phyloP scores from a whole-genome alignment of 2,888 invertebrate genomes.

The Andrena hattorfiana region DNA sequence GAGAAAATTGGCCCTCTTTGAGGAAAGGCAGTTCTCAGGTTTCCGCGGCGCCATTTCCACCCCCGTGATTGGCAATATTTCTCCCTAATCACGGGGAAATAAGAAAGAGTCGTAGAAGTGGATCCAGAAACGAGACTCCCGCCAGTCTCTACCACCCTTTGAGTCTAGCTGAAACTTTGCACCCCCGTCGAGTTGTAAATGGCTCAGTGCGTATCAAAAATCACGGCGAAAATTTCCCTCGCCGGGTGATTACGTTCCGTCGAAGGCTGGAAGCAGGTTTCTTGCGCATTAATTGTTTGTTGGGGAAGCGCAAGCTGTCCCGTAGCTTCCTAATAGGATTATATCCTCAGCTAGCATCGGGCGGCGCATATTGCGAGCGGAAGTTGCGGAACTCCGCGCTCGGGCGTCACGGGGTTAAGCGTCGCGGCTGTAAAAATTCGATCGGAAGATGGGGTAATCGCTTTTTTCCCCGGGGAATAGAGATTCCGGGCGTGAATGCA shows the following conservation, averaged over 20 bases:
- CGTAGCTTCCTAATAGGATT: constrained; percentile 24
- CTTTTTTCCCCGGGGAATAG: neutral
- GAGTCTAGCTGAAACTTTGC: neutral
- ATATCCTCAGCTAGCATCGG: neutral
- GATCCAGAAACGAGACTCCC: neutral
- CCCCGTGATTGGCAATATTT: constrained; percentile 12
- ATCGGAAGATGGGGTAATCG: neutral
- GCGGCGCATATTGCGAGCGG: neutral
- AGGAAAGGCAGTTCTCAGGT: neutral
- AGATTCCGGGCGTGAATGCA: constrained; percentile 18
- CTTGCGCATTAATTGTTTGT: constrained; percentile 34
- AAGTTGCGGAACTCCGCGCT: neutral
- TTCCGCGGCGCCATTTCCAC: constrained; percentile 5
- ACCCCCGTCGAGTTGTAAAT: neutral
- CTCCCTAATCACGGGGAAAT: neutral
- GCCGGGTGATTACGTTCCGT: neutral
- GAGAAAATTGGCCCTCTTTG: neutral
- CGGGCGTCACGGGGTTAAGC: neutral
- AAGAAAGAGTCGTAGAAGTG: neutral
- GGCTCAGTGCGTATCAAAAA: neutral
- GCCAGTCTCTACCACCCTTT: neutral
- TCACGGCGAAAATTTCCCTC: neutral
- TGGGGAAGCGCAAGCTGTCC: constrained; percentile 4
- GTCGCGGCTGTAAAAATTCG: neutral
- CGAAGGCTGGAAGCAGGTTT: neutral